Evolutionary conservation across 2,113 vertebrate species (phyloP).

Genomic region (Halcyon senegalensis): DNA sequence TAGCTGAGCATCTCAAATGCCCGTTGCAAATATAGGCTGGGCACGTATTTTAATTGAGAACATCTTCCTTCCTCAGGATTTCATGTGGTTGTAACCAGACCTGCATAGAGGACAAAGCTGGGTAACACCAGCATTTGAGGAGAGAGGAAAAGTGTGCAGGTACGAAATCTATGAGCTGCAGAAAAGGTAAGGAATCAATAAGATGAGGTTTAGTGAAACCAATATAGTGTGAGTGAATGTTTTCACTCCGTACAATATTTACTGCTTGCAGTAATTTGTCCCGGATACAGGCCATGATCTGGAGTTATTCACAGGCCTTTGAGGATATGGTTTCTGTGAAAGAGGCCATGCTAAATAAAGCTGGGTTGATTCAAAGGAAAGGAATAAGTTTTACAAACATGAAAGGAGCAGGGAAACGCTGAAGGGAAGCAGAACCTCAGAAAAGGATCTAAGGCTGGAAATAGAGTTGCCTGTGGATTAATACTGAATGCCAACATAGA

Average conservation of each 20-base stretch:
- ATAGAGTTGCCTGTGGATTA: background rate
- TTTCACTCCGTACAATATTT: background rate
- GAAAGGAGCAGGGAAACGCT: background rate
- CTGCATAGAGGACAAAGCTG: background rate
- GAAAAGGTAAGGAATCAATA: conserved; percentile 36
- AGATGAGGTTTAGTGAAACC: conserved; percentile 3
- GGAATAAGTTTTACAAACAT: background rate
- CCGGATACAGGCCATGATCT: background rate
- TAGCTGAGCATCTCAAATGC: background rate
- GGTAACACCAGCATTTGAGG: background rate
- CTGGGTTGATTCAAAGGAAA: background rate
- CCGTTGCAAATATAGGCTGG: background rate
- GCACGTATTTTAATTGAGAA: conserved; percentile 27
- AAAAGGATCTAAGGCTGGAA: background rate
- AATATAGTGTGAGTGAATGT: background rate
- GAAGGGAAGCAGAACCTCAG: background rate
- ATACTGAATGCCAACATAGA: background rate
- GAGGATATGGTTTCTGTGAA: background rate
- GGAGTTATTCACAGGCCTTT: background rate
- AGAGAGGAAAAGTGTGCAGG: background rate
- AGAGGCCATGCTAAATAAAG: background rate
- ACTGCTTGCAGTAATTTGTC: background rate
- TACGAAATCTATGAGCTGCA: conserved; percentile 21
- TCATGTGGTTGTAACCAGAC: background rate
- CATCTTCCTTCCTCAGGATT: background rate